A percentile compares a stretch with the other conserved stretches of the same genome.
Evolutionary conservation across 1,140 invertebrate species (phyloP).

Genomic region (Gonioctena quinquepunctata): DNA sequence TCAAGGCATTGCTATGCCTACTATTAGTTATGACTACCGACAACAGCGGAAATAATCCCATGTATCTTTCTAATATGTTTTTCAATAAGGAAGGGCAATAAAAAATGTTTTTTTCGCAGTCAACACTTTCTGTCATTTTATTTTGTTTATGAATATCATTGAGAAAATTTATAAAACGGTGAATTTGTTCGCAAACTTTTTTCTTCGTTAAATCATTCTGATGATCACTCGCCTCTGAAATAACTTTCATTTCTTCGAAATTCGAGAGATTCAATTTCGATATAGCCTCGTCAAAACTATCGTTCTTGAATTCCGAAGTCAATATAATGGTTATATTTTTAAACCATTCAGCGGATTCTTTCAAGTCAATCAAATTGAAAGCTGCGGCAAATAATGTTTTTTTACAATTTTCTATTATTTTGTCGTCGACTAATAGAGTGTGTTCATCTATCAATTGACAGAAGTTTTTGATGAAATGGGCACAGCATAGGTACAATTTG

Average conservation of each 20-base stretch:
- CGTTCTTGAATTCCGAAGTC: neutral
- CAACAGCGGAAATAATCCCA: neutral
- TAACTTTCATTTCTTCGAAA: neutral
- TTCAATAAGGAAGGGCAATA: neutral
- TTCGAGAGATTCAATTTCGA: neutral
- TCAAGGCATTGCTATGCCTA: neutral
- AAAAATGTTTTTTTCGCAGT: neutral
- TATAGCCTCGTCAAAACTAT: neutral
- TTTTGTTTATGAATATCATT: neutral
- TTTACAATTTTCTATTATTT: no score
- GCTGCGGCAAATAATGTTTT: neutral
- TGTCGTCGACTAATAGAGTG: neutral
- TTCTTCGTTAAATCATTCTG: no score
- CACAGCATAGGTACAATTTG: neutral
- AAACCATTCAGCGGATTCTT: neutral
- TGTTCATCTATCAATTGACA: neutral
- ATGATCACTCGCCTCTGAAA: neutral
- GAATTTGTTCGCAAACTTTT: neutral
- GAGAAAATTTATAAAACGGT: neutral
- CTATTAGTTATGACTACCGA: neutral
- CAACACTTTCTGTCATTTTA: neutral
- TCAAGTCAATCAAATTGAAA: neutral
- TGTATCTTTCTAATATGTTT: neutral
- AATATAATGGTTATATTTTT: neutral
- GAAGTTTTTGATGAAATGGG: neutral